These are phyloP conservation scores for Zele albiditarsus DNA, from an alignment of 2,888 invertebrate genomes.

Conservation along the genomic window DNA sequence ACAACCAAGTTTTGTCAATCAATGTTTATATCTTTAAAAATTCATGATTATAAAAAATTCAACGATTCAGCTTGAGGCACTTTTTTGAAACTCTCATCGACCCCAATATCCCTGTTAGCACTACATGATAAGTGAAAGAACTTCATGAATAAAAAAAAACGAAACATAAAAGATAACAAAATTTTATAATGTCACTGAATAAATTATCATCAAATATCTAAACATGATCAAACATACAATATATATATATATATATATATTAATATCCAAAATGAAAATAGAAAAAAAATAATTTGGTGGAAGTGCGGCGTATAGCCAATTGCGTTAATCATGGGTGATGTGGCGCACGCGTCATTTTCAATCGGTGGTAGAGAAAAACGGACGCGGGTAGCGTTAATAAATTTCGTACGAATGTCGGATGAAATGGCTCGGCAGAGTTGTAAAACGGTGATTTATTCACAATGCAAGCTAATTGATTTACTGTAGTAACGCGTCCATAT, in stretches of 20 bases:
- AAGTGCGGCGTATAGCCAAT: constrained; percentile 11
- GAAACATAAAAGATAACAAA: neutral
- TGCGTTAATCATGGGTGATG: constrained; percentile 39
- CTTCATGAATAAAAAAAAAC: no score
- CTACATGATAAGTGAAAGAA: no score
- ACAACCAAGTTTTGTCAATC: no score
- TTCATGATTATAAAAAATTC: no score
- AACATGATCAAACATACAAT: neutral
- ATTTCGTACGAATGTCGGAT: constrained; percentile 67
- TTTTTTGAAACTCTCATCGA: no score
- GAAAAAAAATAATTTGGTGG: constrained; percentile 10
- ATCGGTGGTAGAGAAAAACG: constrained; percentile 33
- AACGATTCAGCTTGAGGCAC: no score
- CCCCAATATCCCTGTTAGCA: no score
- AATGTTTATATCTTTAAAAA: no score
- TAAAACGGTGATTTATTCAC: constrained; percentile 72
- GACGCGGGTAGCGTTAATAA: constrained; percentile 63
- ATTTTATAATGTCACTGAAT: neutral
- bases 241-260: neutral
- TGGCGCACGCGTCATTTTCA: constrained; percentile 43
- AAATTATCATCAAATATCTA: neutral
- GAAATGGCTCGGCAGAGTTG: constrained; percentile 64
- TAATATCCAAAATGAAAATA: neutral
- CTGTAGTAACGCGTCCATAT: constrained; percentile 53
- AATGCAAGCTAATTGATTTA: constrained; percentile 72